Evolutionary conservation across 2,888 invertebrate species (phyloP), one percentile per base, ranked within the genome.

Genomic region (Cyclophora punctaria): DNA sequence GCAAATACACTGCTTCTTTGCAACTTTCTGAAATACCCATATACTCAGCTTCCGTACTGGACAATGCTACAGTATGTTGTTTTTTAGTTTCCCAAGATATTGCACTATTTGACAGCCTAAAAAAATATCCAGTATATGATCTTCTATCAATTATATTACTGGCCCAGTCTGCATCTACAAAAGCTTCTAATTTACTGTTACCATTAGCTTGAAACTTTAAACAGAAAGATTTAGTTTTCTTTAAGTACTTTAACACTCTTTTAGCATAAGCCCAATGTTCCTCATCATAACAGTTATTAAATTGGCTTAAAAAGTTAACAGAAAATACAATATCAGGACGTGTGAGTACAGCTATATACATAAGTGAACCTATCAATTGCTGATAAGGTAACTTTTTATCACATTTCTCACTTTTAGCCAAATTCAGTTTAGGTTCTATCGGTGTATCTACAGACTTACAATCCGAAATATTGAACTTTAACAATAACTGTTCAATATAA

Each of bases 1-100:
- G 42, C 7, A 59, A 7, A 47, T 61, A 64, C 45, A 61, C 62
- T 4, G 60, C 58, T 7, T 64, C 62, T 2, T 59, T 61, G 34
- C 60, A 20, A 20, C 20, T 20, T 61, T 2, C 57, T 57, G 1
- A 60, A 20, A 2, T 59, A 59, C 0, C 56, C 53, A 45, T 45
- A 52, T n/a, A 44, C 7, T 34, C 20, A 20, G 20, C 20, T 20
- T 20, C 20, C 2, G 20, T 20, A 20, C 20, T 20, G 2, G 20
- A 20, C 2, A 20, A 20, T 20, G 20, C 20, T 20, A 20, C 20
- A 2, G 20, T 20, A 20, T 20, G 20, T 20, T 63, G 62, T 35
- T 63, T 65, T 0, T 55, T 40, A 5, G 52, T 44, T 45, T 62
- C 58, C 60, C 60, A 63, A 7, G 44, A 46, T n/a, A 64, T 45